These are phyloP conservation scores for Sebastes taczanowskii DNA, from an alignment of 2,797 vertebrate genomes.

Conservation along the genomic window DNA sequence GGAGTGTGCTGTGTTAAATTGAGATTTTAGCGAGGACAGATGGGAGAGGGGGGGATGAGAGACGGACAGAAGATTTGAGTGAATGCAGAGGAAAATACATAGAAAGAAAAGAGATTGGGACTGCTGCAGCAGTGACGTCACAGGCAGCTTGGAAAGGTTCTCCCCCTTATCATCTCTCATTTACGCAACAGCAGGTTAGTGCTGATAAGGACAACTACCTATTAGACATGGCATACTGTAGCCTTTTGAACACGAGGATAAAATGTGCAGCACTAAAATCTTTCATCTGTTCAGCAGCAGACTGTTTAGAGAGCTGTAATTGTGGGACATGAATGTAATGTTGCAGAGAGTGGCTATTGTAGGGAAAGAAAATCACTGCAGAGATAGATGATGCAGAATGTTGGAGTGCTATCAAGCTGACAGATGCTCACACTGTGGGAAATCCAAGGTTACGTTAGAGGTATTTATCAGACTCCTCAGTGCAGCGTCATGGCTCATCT, in stretches of 20 bases:
- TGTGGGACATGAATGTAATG: slow-evolving; percentile 20
- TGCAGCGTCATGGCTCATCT: slow-evolving; percentile 6
- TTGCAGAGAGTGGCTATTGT: background rate
- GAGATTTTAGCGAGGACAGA: slow-evolving; percentile 9
- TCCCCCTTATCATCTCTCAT: slow-evolving; percentile 37
- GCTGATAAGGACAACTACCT: slow-evolving; percentile 32
- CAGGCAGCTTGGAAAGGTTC: slow-evolving; percentile 51
- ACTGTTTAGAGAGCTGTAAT: slow-evolving; percentile 23
- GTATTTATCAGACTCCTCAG: slow-evolving; percentile 5
- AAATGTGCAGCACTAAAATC: slow-evolving; percentile 15
- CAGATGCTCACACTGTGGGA: slow-evolving; percentile 52
- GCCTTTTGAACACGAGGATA: slow-evolving; percentile 8
- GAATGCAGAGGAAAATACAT: background rate
- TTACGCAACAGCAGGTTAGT: slow-evolving; percentile 44
- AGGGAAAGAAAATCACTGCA: background rate
- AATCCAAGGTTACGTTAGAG: slow-evolving; percentile 5
- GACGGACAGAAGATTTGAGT: background rate
- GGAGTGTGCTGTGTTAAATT: background rate
- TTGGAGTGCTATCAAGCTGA: slow-evolving; percentile 9
- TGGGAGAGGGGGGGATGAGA: background rate
- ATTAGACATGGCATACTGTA: slow-evolving; percentile 21
- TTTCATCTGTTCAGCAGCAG: background rate
- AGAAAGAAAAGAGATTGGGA: slow-evolving; percentile 4
- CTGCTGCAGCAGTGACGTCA: slow-evolving; percentile 62
- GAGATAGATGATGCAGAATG: slow-evolving; percentile 2